phyloP scores from a whole-genome alignment of 2,113 vertebrate species.

The Acrocephalus arundinaceus region DNA sequence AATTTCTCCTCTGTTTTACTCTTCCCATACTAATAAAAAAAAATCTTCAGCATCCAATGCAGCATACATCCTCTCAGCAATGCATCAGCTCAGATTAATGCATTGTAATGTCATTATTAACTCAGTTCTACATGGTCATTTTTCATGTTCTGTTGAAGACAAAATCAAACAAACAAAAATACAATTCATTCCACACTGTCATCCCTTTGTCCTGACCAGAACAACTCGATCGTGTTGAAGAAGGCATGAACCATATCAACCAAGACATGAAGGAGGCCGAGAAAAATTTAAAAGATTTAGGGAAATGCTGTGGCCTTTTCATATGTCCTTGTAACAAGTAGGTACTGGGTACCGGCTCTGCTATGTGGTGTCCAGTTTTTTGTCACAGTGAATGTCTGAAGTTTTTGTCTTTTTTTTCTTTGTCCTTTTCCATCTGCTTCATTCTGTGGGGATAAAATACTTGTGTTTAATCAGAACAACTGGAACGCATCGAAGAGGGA shows the following conservation, averaged over 20 bases:
- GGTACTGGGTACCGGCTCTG: constrained; percentile 92
- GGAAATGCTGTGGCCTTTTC: constrained; percentile 98
- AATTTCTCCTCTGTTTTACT: constrained; percentile 62
- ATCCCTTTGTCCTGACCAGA: constrained; percentile 99
- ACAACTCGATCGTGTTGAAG: constrained; percentile 99
- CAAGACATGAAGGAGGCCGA: constrained; percentile 99
- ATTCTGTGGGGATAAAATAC: constrained; percentile 93
- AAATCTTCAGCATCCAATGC: constrained; percentile 65
- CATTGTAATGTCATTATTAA: constrained; percentile 73
- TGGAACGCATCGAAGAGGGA: constrained; percentile 90
- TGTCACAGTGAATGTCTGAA: constrained; percentile 98
- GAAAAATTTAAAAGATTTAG: constrained; percentile 99
- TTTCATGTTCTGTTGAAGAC: constrained; percentile 86
- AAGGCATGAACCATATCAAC: constrained; percentile 99
- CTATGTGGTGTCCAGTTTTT: constrained; percentile 91
- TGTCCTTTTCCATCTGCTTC: constrained; percentile 96
- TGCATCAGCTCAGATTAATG: constrained; percentile 75
- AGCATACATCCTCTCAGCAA: constrained; percentile 57
- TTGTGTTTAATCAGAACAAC: constrained; percentile 91
- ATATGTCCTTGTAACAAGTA: constrained; percentile 99
- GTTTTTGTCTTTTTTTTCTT: constrained; percentile 93
- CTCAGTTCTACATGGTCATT: constrained; percentile 82
- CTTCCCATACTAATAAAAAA: constrained; percentile 19
- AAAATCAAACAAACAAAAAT: constrained; percentile 69
- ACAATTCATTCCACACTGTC: constrained; percentile 98